Base-by-base conservation (phyloP, 2,797 vertebrate species). In the Enteromius treurensis region DNA sequence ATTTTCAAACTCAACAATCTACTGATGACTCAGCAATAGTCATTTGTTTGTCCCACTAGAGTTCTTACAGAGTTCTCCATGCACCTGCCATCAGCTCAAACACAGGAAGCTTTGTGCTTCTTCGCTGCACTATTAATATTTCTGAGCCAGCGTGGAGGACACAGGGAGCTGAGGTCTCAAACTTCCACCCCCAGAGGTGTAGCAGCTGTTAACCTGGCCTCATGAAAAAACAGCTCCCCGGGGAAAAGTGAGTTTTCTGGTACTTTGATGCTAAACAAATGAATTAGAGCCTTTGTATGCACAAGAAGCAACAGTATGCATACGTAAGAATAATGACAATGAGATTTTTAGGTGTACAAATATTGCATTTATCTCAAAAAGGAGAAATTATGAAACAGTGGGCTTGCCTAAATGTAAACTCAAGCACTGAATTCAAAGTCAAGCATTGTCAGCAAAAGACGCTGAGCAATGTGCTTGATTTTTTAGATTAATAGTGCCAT, bases 201-300 rank as follows among this genome's bases (percentile, higher is more conserved):
- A 84, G 79, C 85, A 74, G 84, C 86, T 83, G 87, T 86, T 86
- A 84, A 71, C 83, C 82, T 60, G 76, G 84, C 77, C 79, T 70
- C 86, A 88, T 87, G 76, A 87, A 88, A 86, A 87, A 82, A 68
- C 86, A 88, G 76, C 73, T 84, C 64, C 84, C 79, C 86, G 68
- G 67, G 47, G 62, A 81, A 79, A 84, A 75, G 42, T 71, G 45
- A 65, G 80, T 62, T 82, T 64, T 79, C 83, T 26, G 68, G 78
- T 83, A 74, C 67, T 78, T 71, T 73, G 71, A 78, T 84, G 75
- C 64, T 76, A 78, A 64, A 71, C 55, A 60, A 51, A 88, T 88
- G 84, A 90, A 90, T 87, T 84, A 85, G 84, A 26, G 84, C 34
- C 71, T 80, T 87, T 90, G 87, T 88, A 51, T 77, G 67, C 42